Conservation (phyloP, 2,113 vertebrate genomes). For the Chunga burmeisteri region DNA sequence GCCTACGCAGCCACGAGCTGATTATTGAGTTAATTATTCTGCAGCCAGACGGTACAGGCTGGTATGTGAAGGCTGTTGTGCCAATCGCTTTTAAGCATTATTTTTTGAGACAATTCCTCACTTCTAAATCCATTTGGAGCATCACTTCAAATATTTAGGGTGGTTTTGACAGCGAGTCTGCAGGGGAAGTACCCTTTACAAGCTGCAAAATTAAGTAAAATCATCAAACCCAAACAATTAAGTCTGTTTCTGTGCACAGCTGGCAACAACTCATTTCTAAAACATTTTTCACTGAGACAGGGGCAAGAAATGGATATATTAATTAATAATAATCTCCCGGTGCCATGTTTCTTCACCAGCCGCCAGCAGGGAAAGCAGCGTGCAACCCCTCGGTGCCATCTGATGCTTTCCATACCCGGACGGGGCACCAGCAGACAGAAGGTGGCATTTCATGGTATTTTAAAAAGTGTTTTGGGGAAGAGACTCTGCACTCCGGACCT, state of each 20-base stretch:
- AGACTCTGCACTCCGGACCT: neutral
- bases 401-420: neutral
- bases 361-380: neutral
- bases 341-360: neutral
- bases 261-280: neutral
- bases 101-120: neutral
- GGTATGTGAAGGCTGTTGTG: neutral
- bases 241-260: neutral
- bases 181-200: neutral
- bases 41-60: neutral
- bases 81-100: neutral
- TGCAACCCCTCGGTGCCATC: fast-evolving
- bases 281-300: neutral
- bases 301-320: neutral
- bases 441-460: neutral
- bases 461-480: neutral
- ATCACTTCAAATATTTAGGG: neutral
- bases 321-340: neutral
- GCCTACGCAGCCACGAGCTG: fast-evolving
- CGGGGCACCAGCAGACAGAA: neutral
- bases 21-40: constrained; percentile 16
- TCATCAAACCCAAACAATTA: neutral
- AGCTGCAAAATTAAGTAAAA: neutral
- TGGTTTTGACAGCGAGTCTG: neutral
- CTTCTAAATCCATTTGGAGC: neutral